phyloP scores from a whole-genome alignment of 2,113 vertebrate genomes.

The Crotalus horridus region DNA sequence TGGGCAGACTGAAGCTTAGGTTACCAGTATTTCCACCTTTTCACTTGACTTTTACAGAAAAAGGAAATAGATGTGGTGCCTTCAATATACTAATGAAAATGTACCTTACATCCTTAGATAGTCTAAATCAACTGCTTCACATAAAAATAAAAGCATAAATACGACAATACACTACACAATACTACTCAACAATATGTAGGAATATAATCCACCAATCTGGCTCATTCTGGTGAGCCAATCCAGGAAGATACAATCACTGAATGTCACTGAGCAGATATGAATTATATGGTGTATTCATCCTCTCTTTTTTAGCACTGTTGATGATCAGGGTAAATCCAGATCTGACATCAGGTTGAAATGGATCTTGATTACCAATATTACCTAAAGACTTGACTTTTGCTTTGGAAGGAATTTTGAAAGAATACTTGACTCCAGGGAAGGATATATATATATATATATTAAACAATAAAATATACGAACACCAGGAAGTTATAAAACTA shows the following conservation, averaged over 20 bases:
- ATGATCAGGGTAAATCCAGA: not conserved
- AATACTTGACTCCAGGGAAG: not conserved
- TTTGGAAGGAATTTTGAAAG: not conserved
- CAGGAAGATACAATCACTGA: not conserved
- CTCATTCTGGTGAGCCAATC: not conserved
- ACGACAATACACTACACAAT: not conserved
- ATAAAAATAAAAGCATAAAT: not conserved
- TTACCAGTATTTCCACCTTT: not conserved
- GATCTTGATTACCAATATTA: not conserved
- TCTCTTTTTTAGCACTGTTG: not conserved
- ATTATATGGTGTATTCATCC: not conserved
- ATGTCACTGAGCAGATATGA: not conserved
- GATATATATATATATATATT: too few relatives aligned
- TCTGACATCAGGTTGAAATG: not conserved
- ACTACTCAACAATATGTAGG: not conserved
- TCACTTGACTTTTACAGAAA: not conserved
- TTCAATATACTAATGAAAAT: not conserved
- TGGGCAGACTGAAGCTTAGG: not conserved
- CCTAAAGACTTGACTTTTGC: not conserved
- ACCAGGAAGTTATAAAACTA: too few relatives aligned
- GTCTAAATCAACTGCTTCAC: not conserved
- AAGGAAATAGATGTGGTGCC: not conserved
- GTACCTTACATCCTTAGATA: not conserved
- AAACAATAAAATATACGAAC: too few relatives aligned
- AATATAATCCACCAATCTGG: not conserved